Conservation (phyloP, 2,797 vertebrate species). For the Cynodonichthys magdalenae region DNA sequence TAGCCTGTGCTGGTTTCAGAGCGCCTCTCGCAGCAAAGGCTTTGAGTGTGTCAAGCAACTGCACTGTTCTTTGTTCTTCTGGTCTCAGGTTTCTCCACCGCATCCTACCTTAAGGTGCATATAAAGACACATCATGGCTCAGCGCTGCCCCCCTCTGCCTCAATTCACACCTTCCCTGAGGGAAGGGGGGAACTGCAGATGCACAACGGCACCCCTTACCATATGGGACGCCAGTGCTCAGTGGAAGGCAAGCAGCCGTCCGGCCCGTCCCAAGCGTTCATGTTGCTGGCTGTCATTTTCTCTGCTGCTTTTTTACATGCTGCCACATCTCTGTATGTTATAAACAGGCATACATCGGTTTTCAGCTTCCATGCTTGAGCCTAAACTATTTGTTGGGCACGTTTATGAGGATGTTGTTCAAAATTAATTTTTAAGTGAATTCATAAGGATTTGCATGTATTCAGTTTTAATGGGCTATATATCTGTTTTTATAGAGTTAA, state of each 20-base stretch:
- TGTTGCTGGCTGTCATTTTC: conserved; percentile 75
- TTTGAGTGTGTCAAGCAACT: conserved; percentile 65
- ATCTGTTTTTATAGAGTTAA: neutral
- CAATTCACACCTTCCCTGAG: conserved; percentile 89
- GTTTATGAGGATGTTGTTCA: neutral
- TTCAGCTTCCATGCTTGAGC: conserved; percentile 59
- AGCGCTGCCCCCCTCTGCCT: conserved; percentile 79
- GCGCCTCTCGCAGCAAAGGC: conserved; percentile 45
- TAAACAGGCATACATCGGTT: conserved; percentile 48
- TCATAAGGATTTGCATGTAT: no score
- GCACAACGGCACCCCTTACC: conserved; percentile 98
- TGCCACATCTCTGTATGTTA: conserved; percentile 55
- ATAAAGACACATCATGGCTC: conserved; percentile 99
- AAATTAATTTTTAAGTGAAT: neutral
- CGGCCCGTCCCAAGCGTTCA: conserved; percentile 65
- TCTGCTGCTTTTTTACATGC: conserved; percentile 68
- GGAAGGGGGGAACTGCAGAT: conserved; percentile 91
- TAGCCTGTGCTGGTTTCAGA: conserved; percentile 25
- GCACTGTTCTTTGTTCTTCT: conserved; percentile 79
- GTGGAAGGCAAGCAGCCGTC: conserved; percentile 97
- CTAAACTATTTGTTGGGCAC: conserved; percentile 24
- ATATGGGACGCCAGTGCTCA: conserved; percentile 98
- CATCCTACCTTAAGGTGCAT: conserved; percentile 99
- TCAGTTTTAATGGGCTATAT: no score
- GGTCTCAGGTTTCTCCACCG: conserved; percentile 99